These are phyloP conservation scores for Hystrix cristata DNA, from an alignment of 2,113 vertebrate species.

Conservation along the genomic window DNA sequence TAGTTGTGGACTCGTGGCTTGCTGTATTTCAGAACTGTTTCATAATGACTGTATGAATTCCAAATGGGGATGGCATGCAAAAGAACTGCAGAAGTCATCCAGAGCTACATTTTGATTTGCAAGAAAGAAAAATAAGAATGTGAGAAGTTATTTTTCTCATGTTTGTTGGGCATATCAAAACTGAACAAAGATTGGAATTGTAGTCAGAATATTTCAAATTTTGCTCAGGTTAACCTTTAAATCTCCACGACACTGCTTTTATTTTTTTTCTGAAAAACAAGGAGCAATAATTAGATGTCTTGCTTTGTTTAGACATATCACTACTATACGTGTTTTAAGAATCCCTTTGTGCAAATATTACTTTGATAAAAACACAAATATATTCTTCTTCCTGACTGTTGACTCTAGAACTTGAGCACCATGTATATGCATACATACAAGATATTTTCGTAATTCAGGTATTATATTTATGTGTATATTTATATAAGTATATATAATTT, in stretches of 20 bases:
- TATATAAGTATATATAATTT: neutral
- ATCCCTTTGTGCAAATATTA: neutral
- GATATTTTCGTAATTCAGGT: neutral
- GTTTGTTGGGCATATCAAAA: neutral
- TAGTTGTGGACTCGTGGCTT: neutral
- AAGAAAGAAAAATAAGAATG: constrained; percentile 15
- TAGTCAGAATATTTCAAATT: neutral
- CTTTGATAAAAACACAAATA: neutral
- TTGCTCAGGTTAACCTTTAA: neutral
- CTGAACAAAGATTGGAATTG: neutral
- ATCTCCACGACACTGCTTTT: neutral
- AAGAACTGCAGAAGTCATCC: neutral
- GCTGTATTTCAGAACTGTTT: neutral
- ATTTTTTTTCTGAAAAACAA: neutral
- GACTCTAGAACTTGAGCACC: neutral
- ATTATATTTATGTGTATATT: neutral
- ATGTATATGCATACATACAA: neutral
- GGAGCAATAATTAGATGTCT: neutral
- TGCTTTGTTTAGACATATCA: neutral
- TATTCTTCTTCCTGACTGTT: neutral
- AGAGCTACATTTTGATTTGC: neutral
- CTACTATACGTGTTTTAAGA: neutral
- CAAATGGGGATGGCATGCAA: neutral
- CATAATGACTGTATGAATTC: neutral
- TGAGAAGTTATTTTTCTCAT: neutral